These are phyloP conservation scores for Elymnias hypermnestra DNA, from an alignment of 1,140 invertebrate genomes.

Conservation along the genomic window DNA sequence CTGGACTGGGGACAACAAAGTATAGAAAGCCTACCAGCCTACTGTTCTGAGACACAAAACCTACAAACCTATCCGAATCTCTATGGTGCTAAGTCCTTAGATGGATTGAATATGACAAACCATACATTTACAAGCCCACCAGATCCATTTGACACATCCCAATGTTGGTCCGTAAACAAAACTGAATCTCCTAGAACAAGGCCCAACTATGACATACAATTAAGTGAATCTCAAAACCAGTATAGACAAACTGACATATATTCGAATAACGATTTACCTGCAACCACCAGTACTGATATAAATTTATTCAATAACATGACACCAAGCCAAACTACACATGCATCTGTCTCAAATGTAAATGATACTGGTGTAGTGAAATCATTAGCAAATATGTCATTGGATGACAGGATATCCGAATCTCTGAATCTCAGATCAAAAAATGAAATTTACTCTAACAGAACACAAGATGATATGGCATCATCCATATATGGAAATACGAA, in stretches of 20 bases:
- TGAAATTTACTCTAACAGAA: conserved; percentile 42
- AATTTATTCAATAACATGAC: conserved; percentile 35
- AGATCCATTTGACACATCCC: conserved; percentile 55
- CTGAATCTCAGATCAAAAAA: conserved; percentile 66
- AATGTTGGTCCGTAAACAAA: conserved; percentile 33
- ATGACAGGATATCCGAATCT: conserved; percentile 65
- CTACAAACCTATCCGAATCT: conserved; percentile 33
- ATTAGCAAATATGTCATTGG: conserved; percentile 55
- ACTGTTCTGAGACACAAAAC: conserved; percentile 26
- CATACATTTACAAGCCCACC: conserved; percentile 14
- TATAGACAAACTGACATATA: conserved; percentile 59
- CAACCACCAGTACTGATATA: conserved; percentile 7
- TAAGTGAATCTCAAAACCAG: too few species aligned
- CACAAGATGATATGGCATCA: conserved; percentile 25
- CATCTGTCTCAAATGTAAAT: conserved; percentile 23
- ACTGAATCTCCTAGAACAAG: conserved; percentile 23
- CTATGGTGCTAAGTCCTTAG: conserved; percentile 60
- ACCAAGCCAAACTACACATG: conserved; percentile 23
- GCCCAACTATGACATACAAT: too few species aligned
- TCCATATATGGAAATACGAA: conserved; percentile 16
- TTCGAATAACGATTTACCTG: conserved; percentile 23
- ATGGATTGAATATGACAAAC: conserved; percentile 33
- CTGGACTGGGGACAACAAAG: conserved; percentile 53
- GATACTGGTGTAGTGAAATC: conserved; percentile 32
- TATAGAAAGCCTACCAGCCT: conserved; percentile 52